Base-by-base conservation (phyloP, 1,140 invertebrate species). In the Macrobrachium rosenbergii region DNA sequence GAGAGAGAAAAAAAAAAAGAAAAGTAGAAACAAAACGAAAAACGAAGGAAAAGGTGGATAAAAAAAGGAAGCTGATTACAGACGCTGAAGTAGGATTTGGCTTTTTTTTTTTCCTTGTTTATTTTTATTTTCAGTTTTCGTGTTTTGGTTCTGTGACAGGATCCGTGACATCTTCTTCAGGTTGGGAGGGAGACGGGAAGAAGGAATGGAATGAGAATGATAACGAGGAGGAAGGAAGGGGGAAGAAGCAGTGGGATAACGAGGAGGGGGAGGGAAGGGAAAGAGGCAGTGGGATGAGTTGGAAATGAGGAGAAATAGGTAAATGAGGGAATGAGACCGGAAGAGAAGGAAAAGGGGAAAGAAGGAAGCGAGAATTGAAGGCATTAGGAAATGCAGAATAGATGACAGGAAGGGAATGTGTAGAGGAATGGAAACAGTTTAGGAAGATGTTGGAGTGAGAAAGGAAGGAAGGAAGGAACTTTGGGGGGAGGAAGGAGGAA, bases 311-410 rank as follows among this genome's bases (percentile, higher is more conserved):
- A 52, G 52, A 52, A 79, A 52, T 52, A 52, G 59, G 45, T 16
- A 37, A 79, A n/a, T n/a, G n/a, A n/a, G n/a, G n/a, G n/a, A n/a
- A n/a, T n/a, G n/a, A n/a, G n/a, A n/a, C n/a, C n/a, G n/a, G n/a
- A n/a, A n/a, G n/a, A n/a, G n/a, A n/a, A n/a, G 77, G 59, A 52
- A 59, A 52, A 79, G 77, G 59, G 77, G 59, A 37, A 79, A 52
- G 59, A 52, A 79, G 77, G 52, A 52, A 79, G 77, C 16, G 45
- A 17, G 75, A 77, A 52, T 16, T 11, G 0, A 45, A 77, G 77
- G 59, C 8, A 79, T 37, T 37, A 37, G 28, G 77, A 59, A 37
- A 37, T 37, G 28, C 3, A 37, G 12, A 52, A 52, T 52, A 52
- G 52, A 8, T 62, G 77, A 80, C 45, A 80, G 77, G 59, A 45